These are phyloP conservation scores for Hydrozoanthus tunicans DNA, from an alignment of 64 coral and sea anemone genomes.

Conservation along the genomic window DNA sequence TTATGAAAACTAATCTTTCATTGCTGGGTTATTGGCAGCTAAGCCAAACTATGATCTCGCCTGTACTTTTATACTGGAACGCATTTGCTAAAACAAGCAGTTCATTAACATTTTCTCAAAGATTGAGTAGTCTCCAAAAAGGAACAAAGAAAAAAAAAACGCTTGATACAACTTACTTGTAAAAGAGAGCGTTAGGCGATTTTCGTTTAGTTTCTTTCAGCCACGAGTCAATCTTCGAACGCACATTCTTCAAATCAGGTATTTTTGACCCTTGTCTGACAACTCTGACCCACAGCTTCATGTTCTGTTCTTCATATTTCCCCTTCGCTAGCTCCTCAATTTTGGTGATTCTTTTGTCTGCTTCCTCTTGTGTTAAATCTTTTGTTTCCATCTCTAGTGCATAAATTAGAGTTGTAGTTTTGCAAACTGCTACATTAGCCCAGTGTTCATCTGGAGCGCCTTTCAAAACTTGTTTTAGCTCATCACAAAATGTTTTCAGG, in stretches of 20 bases:
- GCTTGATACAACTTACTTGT: slow-evolving; percentile 66
- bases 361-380: slow-evolving; percentile 59
- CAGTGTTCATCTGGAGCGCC: slow-evolving; percentile 56
- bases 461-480: slow-evolving; percentile 62
- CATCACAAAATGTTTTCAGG: slow-evolving; percentile 51
- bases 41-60: no score
- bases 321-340: slow-evolving; percentile 44
- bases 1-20: no score
- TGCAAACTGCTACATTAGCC: slow-evolving; percentile 52
- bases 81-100: no score
- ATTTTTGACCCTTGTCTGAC: slow-evolving; percentile 54
- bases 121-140: no score
- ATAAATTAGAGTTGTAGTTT: slow-evolving; percentile 62
- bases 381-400: slow-evolving; percentile 76
- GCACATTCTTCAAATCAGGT: slow-evolving; percentile 50
- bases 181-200: slow-evolving; percentile 80
- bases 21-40: no score
- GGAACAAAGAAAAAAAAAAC: neutral
- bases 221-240: slow-evolving; percentile 58
- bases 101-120: no score
- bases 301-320: slow-evolving; percentile 47
- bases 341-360: slow-evolving; percentile 70
- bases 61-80: no score
- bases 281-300: slow-evolving; percentile 70
- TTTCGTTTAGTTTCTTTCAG: slow-evolving; percentile 54